Percentiles rank a stretch among this genome's conserved stretches.
phyloP scores from a whole-genome alignment of 1,140 invertebrate genomes.

The Neoseiulus cucumeris region DNA sequence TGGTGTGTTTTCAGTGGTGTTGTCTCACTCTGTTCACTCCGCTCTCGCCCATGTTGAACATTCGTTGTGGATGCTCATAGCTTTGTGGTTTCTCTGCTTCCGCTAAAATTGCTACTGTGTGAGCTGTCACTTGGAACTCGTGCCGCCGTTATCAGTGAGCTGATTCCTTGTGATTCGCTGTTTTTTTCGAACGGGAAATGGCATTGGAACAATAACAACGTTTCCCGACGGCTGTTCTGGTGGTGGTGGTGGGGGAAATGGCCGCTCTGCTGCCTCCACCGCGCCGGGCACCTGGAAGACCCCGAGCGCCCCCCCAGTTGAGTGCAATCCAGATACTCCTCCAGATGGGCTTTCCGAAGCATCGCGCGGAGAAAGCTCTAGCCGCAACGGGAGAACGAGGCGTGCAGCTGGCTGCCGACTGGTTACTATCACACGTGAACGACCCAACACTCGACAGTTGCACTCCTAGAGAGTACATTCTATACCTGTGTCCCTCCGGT shows the following conservation, averaged over 20 bases:
- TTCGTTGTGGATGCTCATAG: no score
- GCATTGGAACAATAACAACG: no score
- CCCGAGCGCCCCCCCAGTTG: constrained; percentile 42
- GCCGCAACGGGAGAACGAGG: constrained; percentile 64
- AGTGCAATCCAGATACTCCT: constrained; percentile 54
- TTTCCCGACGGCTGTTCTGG: not conserved
- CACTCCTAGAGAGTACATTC: constrained; percentile 53
- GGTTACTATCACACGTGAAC: constrained; percentile 62
- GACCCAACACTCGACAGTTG: constrained; percentile 53
- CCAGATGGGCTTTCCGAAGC: constrained; percentile 66
- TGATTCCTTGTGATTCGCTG: no score
- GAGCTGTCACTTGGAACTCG: no score
- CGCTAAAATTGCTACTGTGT: no score
- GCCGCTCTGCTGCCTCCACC: constrained; percentile 42
- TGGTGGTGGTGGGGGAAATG: constrained; percentile 24
- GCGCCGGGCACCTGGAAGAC: constrained; percentile 33
- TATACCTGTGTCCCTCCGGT: constrained; percentile 64
- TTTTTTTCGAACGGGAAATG: no score
- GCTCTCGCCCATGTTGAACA: no score
- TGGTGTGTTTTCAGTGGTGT: no score
- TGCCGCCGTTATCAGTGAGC: no score
- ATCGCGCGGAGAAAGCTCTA: constrained; percentile 67
- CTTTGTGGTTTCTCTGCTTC: no score
- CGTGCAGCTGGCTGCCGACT: constrained; percentile 65
- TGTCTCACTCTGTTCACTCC: no score